Base-by-base conservation (phyloP, 1,140 invertebrate genomes). In the Trichonephila inaurata region DNA sequence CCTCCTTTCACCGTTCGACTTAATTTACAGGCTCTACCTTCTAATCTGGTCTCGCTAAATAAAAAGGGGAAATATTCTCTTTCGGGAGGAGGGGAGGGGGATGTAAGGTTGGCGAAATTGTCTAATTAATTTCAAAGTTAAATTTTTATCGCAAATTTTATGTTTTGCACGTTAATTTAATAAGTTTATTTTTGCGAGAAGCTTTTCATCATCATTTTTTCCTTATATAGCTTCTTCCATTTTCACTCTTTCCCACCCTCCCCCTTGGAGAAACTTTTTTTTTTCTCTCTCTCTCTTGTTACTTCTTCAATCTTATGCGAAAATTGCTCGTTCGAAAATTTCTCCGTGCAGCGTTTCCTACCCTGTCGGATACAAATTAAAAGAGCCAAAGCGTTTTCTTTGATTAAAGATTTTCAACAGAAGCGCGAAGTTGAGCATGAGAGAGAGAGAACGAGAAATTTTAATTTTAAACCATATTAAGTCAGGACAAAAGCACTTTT, bases 381-480 rank as follows among this genome's bases (percentile, higher is more conserved):
- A 92, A 83, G 33, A 14, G 89, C 85, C 33, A 89, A 66, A 91
- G 66, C 51, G 69, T 81, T 93, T 89, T 89, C 92, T 93, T 93
- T 89, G 92, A 93, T 93, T 93, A 93, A 93, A 89, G 92, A 93
- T 93, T 93, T 61, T 40, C 83, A 77, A 77, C 72, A 88, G n/a
- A 58, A 51, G 51, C 51, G 51, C 51, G 51, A 51, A 51, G 51
- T 51, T 51, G 64, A 92, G 89, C 19, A 28, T 19, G 40, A 87
- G 40, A 89, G 62, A n/a, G 58, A n/a, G 33, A 44, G 40, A 61
- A 64, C 44, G 64, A 51, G 51, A 92, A 93, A 88, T 93, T 93
- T 93, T 93, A 93, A 93, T 93, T 93, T 93, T 87, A 93, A 93
- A 93, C 92, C 83, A 93, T 93, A 93, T 93, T 93, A 93, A 93